Conservation (phyloP, 2,888 invertebrate species). For the Ariolimax columbianus region DNA sequence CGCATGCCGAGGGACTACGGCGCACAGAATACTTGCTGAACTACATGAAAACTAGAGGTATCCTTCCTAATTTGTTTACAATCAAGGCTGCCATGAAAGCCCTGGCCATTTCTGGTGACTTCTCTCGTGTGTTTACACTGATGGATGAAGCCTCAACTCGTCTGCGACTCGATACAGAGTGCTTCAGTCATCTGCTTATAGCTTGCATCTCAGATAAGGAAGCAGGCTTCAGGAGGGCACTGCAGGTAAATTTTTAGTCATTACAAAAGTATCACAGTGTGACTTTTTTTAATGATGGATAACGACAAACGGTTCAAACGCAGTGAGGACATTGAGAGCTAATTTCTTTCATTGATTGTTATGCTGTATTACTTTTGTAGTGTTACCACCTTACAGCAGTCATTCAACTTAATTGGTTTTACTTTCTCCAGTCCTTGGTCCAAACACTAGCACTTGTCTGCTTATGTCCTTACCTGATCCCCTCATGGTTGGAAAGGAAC, state of each 20-base stretch:
- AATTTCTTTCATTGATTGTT: too few species aligned
- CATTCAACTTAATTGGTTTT: too few species aligned
- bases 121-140: constrained; percentile 87
- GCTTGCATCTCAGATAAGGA: constrained; percentile 89
- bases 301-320: too few species aligned
- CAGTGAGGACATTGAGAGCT: too few species aligned
- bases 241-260: constrained; percentile 81
- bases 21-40: constrained; percentile 85
- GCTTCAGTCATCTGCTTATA: constrained; percentile 89
- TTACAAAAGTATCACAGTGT: too few species aligned
- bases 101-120: constrained; percentile 89
- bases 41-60: constrained; percentile 85
- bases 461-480: too few species aligned
- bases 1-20: constrained; percentile 84
- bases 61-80: constrained; percentile 85
- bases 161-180: constrained; percentile 81
- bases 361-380: too few species aligned
- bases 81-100: constrained; percentile 95
- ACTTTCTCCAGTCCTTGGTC: too few species aligned
- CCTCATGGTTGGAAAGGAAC: too few species aligned
- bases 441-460: too few species aligned
- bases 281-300: too few species aligned
- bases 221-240: constrained; percentile 88
- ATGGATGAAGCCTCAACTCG: constrained; percentile 88
- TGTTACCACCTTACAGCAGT: too few species aligned